Evolutionary conservation across 1,140 invertebrate species (phyloP), one percentile per base, ranked within the genome.

Genomic region (Cydia strobilella): DNA sequence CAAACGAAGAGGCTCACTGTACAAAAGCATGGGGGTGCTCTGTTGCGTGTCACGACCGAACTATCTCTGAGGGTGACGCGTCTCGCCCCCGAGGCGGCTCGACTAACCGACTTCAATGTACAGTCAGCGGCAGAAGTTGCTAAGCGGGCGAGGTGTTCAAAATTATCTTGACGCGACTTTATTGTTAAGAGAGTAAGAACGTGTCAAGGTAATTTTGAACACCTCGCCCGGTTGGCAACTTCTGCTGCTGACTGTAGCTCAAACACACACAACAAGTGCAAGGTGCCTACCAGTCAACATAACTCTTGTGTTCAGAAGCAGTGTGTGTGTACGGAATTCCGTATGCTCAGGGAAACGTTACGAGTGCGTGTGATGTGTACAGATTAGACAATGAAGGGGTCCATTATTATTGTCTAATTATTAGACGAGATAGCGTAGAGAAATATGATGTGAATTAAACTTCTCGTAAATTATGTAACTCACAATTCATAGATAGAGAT

Each of bases 21-120:
- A 94, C 91, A 95, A 95, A 88, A 94, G 95, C 85, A 95, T 95
- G 94, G 94, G 94, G 75, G 93, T 95, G n/a, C 91, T 95, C n/a
- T 95, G 95, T 90, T 95, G 95, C 83, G 93, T 95, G 84, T 94
- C 94, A 20, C 88, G 94, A 77, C 94, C 94, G 4, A 95, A 94
- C 88, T 95, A 95, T 89, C 94, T 95, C 87, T 95, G 94, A 95
- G 92, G 90, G 89, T 90, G 85, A 89, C 88, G 76, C 62, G 81
- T 78, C 79, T 88, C 88, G 86, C 90, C 88, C 59, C 77, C 82
- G 74, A 74, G 86, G 84, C 86, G 83, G 78, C 76, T 62, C 75
- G 76, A 73, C 76, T 48, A 77, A 25, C 63, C 78, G 51, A 69
- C 65, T 35, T 39, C 31, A 35, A 69, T 35, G 35, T n/a, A n/a